These are phyloP conservation scores for Nowickia ferox DNA, from an alignment of 2,888 invertebrate species.

Conservation along the genomic window DNA sequence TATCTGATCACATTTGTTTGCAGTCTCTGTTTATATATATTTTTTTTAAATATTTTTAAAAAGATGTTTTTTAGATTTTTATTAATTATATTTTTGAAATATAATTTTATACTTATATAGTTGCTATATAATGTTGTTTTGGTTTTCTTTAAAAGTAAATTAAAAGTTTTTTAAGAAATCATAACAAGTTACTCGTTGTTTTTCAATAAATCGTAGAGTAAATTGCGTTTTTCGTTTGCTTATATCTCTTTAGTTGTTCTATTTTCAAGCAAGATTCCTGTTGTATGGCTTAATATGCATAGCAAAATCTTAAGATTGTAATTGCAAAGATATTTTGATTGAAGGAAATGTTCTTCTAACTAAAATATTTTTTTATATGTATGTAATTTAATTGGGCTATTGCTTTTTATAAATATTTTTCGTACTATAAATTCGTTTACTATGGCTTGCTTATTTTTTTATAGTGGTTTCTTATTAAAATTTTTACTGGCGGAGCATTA, in stretches of 20 bases:
- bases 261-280: constrained; percentile 66
- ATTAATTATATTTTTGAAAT: constrained; percentile 61
- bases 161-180: constrained; percentile 61
- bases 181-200: constrained; percentile 66
- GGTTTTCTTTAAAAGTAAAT: constrained; percentile 49
- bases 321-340: constrained; percentile 73
- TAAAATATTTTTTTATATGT: constrained; percentile 27
- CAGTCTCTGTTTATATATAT: constrained; percentile 83
- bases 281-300: constrained; percentile 56
- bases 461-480: constrained; percentile 50
- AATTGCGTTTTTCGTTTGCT: constrained; percentile 83
- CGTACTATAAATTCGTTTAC: constrained; percentile 62
- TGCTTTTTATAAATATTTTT: constrained; percentile 42
- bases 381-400: constrained; percentile 67
- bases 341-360: constrained; percentile 1
- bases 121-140: constrained; percentile 23
- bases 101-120: constrained; percentile 55
- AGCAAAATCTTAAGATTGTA: background rate
- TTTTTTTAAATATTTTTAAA: constrained; percentile 73
- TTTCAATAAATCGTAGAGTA: constrained; percentile 57
- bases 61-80: constrained; percentile 60
- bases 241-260: constrained; percentile 55
- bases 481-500: constrained; percentile 10
- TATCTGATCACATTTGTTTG: constrained; percentile 84
- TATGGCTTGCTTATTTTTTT: constrained; percentile 53